A percentile compares a stretch with the other conserved stretches of the same genome.
phyloP scores from a whole-genome alignment of 2,797 vertebrate species.

The Sus cebifrons region DNA sequence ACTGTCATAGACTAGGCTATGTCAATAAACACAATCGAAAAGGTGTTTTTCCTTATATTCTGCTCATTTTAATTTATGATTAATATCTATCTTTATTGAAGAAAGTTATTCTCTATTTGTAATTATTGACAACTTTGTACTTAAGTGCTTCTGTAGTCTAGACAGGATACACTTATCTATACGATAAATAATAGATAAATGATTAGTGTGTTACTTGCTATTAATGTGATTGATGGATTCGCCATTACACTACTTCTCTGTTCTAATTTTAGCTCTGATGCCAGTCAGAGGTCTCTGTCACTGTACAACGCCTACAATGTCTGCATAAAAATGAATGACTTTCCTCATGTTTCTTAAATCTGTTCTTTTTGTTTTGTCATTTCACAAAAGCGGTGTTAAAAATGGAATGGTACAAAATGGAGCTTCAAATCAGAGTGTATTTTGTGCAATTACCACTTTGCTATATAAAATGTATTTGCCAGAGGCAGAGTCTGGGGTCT shows the following conservation, averaged over 20 bases:
- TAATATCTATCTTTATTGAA: slow-evolving; percentile 45
- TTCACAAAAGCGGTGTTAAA: slow-evolving; percentile 70
- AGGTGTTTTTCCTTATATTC: not conserved
- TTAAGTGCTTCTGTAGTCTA: slow-evolving; percentile 87
- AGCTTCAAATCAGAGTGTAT: not conserved
- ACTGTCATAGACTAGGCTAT: slow-evolving; percentile 59
- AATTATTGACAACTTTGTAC: slow-evolving; percentile 84
- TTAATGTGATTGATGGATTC: slow-evolving; percentile 87
- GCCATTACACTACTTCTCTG: slow-evolving; percentile 75
- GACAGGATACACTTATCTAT: slow-evolving; percentile 87
- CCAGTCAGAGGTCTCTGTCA: slow-evolving; percentile 72
- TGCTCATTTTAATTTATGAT: slow-evolving; percentile 75
- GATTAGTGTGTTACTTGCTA: slow-evolving; percentile 84
- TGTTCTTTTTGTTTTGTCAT: slow-evolving; percentile 80
- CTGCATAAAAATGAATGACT: slow-evolving; percentile 74
- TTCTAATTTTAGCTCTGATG: slow-evolving; percentile 85
- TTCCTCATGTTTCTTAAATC: slow-evolving; percentile 86
- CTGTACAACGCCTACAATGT: slow-evolving; percentile 73
- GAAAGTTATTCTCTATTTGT: slow-evolving; percentile 83
- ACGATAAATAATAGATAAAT: slow-evolving; percentile 90
- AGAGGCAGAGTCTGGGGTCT: slow-evolving; percentile 12
- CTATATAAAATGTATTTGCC: slow-evolving; percentile 18
- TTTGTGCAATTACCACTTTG: not conserved
- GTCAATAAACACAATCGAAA: not conserved
- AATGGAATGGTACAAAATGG: not conserved